Evolutionary conservation across 2,797 vertebrate species (phyloP).

Genomic region (Melanotaenia trifasciata): DNA sequence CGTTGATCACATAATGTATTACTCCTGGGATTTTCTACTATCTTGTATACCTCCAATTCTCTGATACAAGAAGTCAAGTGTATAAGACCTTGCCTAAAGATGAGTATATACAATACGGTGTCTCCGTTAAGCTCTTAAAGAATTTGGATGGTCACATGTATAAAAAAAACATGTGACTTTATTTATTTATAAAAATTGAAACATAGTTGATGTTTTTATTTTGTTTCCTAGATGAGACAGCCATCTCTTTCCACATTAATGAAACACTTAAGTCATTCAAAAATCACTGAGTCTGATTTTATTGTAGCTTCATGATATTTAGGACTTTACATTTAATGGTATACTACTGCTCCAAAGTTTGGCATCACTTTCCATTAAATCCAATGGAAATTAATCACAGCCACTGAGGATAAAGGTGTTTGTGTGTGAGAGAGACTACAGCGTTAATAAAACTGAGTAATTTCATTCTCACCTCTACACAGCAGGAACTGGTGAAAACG

Average conservation of each 20-base stretch:
- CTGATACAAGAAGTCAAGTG: background rate
- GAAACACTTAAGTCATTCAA: constrained; percentile 63
- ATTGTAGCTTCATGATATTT: background rate
- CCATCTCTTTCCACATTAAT: constrained; percentile 87
- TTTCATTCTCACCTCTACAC: constrained; percentile 8
- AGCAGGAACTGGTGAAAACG: constrained; percentile 39
- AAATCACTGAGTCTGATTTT: background rate
- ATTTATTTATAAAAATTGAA: background rate
- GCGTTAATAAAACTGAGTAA: background rate
- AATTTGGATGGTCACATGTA: background rate
- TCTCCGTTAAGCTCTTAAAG: background rate
- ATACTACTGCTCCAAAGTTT: too few relatives aligned
- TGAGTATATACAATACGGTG: background rate
- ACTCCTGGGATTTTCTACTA: background rate
- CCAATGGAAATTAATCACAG: background rate
- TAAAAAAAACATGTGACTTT: background rate
- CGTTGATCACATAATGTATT: background rate
- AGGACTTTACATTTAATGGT: background rate
- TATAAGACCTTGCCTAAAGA: background rate
- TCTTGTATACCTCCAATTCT: background rate
- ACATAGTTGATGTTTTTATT: background rate
- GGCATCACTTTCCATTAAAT: too few relatives aligned
- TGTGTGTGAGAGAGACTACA: background rate
- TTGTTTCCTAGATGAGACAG: constrained; percentile 83
- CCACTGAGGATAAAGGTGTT: background rate